Evolutionary conservation across 2,113 vertebrate species (phyloP).

Genomic region (Etheostoma cragini): DNA sequence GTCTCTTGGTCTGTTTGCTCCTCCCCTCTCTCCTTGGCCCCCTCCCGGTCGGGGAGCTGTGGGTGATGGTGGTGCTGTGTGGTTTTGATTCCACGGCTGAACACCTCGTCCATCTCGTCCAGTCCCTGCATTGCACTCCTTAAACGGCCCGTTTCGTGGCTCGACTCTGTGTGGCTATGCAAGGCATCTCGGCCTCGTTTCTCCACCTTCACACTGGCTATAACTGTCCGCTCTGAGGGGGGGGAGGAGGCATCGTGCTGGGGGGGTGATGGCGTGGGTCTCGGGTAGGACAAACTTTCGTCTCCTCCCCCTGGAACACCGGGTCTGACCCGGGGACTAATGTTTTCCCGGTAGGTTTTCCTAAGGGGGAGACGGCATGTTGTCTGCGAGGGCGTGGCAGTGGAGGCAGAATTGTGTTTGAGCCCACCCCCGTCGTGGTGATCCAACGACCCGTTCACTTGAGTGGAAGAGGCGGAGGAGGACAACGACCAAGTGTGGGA

Average conservation of each 20-base stretch:
- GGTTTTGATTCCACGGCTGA: conserved; percentile 87
- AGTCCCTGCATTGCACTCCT: conserved; percentile 82
- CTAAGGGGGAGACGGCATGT: conserved; percentile 90
- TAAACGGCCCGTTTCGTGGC: conserved; percentile 58
- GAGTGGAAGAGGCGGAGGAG: conserved; percentile 67
- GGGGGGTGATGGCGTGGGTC: conserved; percentile 61
- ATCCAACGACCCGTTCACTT: conserved; percentile 91
- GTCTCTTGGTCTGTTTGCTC: conserved; percentile 61
- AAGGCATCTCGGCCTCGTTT: conserved; percentile 75
- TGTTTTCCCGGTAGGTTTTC: conserved; percentile 92
- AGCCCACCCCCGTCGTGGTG: conserved; percentile 74
- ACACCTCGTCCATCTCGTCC: conserved; percentile 87
- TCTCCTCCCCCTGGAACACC: conserved; percentile 81
- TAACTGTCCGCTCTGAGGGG: conserved; percentile 82
- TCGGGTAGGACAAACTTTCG: conserved; percentile 70
- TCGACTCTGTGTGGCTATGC: conserved; percentile 58
- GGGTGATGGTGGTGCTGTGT: conserved; percentile 70
- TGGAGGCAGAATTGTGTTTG: conserved; percentile 75
- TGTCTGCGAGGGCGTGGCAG: conserved; percentile 75
- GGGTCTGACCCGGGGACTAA: conserved; percentile 84
- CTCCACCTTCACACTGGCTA: conserved; percentile 86
- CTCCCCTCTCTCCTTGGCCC: conserved; percentile 66
- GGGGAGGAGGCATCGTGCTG: conserved; percentile 60
- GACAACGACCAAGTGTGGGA: conserved; percentile 62
- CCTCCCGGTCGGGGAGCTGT: conserved; percentile 65